A percentile compares a stretch with the other conserved stretches of the same genome.
phyloP scores from a whole-genome alignment of 1,140 invertebrate genomes.

The Dreissena rostriformis region DNA sequence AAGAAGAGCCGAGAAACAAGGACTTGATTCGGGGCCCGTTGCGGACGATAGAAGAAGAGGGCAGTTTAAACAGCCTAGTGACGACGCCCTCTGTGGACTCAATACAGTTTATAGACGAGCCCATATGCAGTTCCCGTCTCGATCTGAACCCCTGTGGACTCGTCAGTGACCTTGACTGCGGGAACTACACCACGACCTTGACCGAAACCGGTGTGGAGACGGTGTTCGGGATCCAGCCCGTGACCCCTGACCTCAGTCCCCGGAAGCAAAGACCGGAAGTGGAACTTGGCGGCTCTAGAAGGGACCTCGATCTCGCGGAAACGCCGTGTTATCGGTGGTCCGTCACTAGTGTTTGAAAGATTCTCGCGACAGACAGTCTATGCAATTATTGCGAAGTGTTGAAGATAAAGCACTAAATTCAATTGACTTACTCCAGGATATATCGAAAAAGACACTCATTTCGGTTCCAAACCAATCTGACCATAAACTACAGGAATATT shows the following conservation, averaged over 20 bases:
- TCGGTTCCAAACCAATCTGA: too few species aligned
- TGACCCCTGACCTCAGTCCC: neutral
- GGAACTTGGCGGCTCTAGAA: neutral
- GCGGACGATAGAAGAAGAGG: conserved; percentile 12
- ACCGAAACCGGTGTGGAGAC: conserved; percentile 24
- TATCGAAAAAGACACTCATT: too few species aligned
- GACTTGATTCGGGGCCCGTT: conserved; percentile 37
- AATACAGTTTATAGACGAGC: neutral
- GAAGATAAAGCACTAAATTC: too few species aligned
- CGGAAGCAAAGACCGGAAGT: neutral
- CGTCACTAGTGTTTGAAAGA: conserved; percentile 42
- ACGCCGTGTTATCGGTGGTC: conserved; percentile 37
- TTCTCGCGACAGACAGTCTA: too few species aligned
- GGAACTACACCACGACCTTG: conserved; percentile 10
- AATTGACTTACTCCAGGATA: too few species aligned
- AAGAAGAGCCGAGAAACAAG: conserved; percentile 50
- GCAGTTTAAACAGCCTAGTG: neutral
- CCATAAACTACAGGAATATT: too few species aligned
- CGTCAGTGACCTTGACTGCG: neutral
- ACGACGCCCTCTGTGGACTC: neutral
- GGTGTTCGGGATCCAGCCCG: conserved; percentile 22
- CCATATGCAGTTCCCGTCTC: neutral
- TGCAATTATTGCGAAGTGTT: too few species aligned
- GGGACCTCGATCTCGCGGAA: neutral
- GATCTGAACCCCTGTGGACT: neutral